phyloP scores from a whole-genome alignment of 2,888 invertebrate genomes.

The Caenorhabditis sp. region DNA sequence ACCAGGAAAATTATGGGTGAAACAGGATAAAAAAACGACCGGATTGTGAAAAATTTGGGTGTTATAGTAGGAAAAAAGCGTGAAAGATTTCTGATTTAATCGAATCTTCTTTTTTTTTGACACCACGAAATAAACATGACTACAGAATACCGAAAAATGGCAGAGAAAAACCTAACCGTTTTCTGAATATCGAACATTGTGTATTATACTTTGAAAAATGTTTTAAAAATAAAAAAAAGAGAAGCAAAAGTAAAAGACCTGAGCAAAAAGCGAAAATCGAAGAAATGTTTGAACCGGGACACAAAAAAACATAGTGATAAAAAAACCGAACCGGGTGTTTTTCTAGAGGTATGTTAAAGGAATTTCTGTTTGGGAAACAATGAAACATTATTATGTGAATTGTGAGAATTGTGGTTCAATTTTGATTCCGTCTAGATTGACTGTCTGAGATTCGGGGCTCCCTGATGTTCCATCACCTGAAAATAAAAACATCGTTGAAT shows the following conservation, averaged over 20 bases:
- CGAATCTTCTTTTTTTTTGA: background rate
- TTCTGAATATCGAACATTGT: background rate
- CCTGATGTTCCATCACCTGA: constrained; percentile 36
- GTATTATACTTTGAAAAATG: background rate
- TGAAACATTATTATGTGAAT: background rate
- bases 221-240: background rate
- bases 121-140: background rate
- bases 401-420: background rate
- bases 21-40: constrained; percentile 3
- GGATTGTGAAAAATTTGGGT: background rate
- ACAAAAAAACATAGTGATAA: background rate
- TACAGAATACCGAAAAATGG: constrained; percentile 3
- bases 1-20: background rate
- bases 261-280: constrained; percentile 39
- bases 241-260: constrained; percentile 15
- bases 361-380: constrained; percentile 16
- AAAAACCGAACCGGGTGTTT: constrained; percentile 11
- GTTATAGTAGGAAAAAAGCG: constrained; percentile 2
- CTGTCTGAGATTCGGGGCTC: constrained; percentile 31
- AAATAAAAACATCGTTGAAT: background rate
- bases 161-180: background rate
- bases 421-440: constrained; percentile 2
- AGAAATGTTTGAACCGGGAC: constrained; percentile 5
- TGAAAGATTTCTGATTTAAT: background rate
- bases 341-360: constrained; percentile 24